These are phyloP conservation scores for Drosophila jambulina DNA, from an alignment of 1,140 invertebrate genomes.

Conservation along the genomic window DNA sequence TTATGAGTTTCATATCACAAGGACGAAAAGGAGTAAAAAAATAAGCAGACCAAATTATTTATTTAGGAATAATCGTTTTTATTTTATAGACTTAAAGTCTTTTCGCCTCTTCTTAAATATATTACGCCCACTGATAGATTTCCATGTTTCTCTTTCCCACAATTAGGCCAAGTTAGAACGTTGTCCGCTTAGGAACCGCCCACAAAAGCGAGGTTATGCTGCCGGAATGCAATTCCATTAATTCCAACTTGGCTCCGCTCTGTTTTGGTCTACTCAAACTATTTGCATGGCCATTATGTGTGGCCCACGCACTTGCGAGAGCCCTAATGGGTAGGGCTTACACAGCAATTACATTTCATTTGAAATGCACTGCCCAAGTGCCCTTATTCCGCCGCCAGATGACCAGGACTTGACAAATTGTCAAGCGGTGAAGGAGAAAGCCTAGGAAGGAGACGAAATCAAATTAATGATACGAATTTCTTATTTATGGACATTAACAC, in stretches of 20 bases:
- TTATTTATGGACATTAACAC: conserved; percentile 71
- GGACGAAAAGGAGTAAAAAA: not conserved
- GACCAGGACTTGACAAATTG: conserved; percentile 49
- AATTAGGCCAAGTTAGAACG: conserved; percentile 20
- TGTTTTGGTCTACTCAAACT: conserved; percentile 40
- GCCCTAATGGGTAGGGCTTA: conserved; percentile 45
- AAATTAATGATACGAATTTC: conserved; percentile 80
- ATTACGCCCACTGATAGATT: not conserved
- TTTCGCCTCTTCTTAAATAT: not conserved
- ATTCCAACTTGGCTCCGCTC: conserved; percentile 15
- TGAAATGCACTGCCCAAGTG: conserved; percentile 49
- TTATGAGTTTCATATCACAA: not conserved
- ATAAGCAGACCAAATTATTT: not conserved
- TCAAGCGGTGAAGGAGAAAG: conserved; percentile 1
- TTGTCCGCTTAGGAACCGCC: conserved; percentile 4
- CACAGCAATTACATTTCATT: conserved; percentile 68
- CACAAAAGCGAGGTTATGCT: conserved; percentile 23
- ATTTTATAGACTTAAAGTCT: fast-evolving
- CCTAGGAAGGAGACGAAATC: conserved; percentile 39
- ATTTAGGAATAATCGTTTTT: not conserved
- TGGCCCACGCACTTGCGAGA: conserved; percentile 36
- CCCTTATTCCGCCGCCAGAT: conserved; percentile 1
- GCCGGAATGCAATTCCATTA: conserved; percentile 52
- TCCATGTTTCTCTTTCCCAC: conserved; percentile 4
- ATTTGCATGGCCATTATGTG: conserved; percentile 47